These are phyloP conservation scores for Dendrolimus kikuchii DNA, from an alignment of 1,140 invertebrate genomes.

Conservation along the genomic window DNA sequence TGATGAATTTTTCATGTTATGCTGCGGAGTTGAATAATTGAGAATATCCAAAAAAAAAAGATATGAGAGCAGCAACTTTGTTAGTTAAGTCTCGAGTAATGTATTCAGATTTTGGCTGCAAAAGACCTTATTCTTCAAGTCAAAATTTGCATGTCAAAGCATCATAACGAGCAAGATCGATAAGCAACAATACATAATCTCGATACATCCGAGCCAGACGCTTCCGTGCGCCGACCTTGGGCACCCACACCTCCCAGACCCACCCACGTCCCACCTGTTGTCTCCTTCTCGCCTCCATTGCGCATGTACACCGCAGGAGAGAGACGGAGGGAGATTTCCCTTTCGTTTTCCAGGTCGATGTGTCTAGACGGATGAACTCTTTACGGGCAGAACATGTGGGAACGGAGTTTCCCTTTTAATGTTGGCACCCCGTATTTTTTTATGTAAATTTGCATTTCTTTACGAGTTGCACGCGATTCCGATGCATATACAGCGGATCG, in stretches of 20 bases:
- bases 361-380: conserved; percentile 67
- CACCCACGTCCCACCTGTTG: conserved; percentile 43
- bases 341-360: conserved; percentile 54
- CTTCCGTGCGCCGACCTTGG: conserved; percentile 65
- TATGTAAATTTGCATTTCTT: too few relatives aligned
- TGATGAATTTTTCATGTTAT: too few relatives aligned
- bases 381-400: conserved; percentile 34
- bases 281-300: conserved; percentile 33
- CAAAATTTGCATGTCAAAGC: conserved; percentile 13
- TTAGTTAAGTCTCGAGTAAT: too few relatives aligned
- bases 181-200: conserved; percentile 42
- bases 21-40: too few relatives aligned
- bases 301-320: conserved; percentile 55
- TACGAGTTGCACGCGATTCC: too few relatives aligned
- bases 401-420: conserved; percentile 2
- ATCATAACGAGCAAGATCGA: conserved; percentile 41
- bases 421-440: too few relatives aligned
- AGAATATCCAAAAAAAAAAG: too few relatives aligned
- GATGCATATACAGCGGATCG: too few relatives aligned
- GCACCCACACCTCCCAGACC: conserved; percentile 16
- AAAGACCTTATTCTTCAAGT: conserved; percentile 1
- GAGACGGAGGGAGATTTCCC: conserved; percentile 36
- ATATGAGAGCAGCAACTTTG: too few relatives aligned
- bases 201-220: conserved; percentile 53
- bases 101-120: too few relatives aligned